Base-by-base conservation (phyloP, 2,888 invertebrate species). In the Drosophila neotestacea region DNA sequence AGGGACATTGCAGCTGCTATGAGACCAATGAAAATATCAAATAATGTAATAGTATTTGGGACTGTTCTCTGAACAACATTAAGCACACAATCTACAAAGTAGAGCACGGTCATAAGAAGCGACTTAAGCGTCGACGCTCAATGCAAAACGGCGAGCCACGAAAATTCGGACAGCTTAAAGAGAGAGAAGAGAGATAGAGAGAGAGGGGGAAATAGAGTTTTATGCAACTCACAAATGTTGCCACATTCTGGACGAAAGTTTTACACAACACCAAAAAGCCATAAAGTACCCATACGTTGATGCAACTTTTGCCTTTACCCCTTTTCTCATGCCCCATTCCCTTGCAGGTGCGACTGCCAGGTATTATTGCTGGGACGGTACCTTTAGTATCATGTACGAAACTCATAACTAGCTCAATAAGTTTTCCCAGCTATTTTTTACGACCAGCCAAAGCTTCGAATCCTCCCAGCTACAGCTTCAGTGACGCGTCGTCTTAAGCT, bases 321-420 rank as follows among this genome's bases (percentile, higher is more conserved):
- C 22, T 6, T n/a, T 22, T 7, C 13, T 6, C 2, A n/a, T 10
- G 6, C 30, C 6, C 4, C 63, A 38, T 13, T 55, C 3, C 16
- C 28, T 22, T 13, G 54, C 74, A 70, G 74, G 60, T 73, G 83
- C 71, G 28, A 54, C 61, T n/a, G 55, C 41, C 51, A 56, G 63
- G 79, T 86, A 85, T 86, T 85, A 85, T 86, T 88, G 83, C 83
- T 54, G 60, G 52, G 61, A 70, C 64, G 70, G 50, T 66, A 73
- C 73, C 76, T 84, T 88, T 85, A 85, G 85, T 87, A 79, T 82
- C 85, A 89, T 85, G 87, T 85, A 88, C 85, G 78, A 74, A 85
- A 85, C 84, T 85, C 85, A 86, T 86, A 86, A 86, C 85, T 86
- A 87, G 88, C 85, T 86, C 85, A 86, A 86, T 89, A 86, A 89